phyloP scores from a whole-genome alignment of 2,113 vertebrate species.

The Phylloscopus trochiloides region DNA sequence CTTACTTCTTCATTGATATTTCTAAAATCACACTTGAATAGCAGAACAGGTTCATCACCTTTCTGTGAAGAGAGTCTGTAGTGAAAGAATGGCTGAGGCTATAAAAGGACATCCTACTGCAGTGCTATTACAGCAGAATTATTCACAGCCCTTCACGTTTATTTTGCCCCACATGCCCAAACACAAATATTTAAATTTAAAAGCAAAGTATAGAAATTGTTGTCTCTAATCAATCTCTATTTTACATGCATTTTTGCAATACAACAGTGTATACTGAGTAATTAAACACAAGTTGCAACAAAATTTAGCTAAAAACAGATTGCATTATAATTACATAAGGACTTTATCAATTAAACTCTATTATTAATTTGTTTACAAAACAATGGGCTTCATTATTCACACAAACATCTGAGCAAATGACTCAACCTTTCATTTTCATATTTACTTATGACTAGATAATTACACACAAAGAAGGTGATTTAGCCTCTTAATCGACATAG shows the following conservation, averaged over 20 bases:
- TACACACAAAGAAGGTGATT: conserved; percentile 28
- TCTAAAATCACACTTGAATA: neutral
- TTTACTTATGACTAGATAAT: conserved; percentile 21
- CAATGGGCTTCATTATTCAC: conserved; percentile 15
- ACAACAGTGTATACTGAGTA: neutral
- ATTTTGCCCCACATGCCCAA: neutral
- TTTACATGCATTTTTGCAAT: neutral
- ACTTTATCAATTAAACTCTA: neutral
- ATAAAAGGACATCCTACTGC: neutral
- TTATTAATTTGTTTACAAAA: conserved; percentile 55
- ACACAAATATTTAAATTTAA: neutral
- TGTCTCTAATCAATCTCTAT: neutral
- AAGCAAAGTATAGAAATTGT: neutral
- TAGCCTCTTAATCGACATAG: neutral
- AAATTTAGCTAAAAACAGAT: neutral
- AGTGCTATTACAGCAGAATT: neutral
- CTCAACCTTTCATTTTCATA: neutral
- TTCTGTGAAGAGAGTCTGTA: neutral
- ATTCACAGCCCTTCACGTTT: neutral
- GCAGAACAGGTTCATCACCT: neutral
- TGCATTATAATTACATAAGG: neutral
- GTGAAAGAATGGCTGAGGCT: neutral
- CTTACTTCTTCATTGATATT: neutral
- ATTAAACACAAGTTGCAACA: neutral
- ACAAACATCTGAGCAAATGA: conserved; percentile 6